A percentile compares a stretch with the other conserved stretches of the same genome.
Conservation (phyloP, 2,888 invertebrate genomes). For the Gisinianus flammeolus region DNA sequence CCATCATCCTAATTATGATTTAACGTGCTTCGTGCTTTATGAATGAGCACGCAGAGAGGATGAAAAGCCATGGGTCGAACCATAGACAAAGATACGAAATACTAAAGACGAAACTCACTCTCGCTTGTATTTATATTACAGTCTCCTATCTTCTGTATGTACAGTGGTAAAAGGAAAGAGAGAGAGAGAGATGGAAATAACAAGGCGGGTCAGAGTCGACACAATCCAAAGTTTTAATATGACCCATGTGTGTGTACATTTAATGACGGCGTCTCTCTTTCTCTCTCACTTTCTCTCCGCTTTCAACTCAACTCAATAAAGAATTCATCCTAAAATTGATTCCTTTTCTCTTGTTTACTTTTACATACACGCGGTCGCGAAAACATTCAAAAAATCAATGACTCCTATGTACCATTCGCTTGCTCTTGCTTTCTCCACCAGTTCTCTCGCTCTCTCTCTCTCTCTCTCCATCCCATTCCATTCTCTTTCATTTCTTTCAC, state of each 20-base stretch:
- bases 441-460: not conserved
- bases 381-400: conserved; percentile 4
- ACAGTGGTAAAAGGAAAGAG: not conserved
- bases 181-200: not conserved
- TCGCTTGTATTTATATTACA: too few species aligned
- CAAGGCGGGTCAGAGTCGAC: not conserved
- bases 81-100: not conserved
- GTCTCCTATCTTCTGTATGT: not conserved
- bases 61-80: too few species aligned
- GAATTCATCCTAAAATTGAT: conserved; percentile 31
- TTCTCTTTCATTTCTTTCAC: too few species aligned
- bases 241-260: not conserved
- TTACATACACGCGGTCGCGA: not conserved
- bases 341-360: conserved; percentile 19
- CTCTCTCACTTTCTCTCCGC: not conserved
- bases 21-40: conserved; percentile 21
- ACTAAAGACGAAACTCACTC: too few species aligned
- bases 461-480: too few species aligned
- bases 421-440: not conserved
- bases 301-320: conserved; percentile 22
- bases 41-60: conserved; percentile 19
- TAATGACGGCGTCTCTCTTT: not conserved
- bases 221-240: conserved; percentile 8
- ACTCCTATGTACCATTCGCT: not conserved
- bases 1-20: conserved; percentile 36